Percentiles rank a stretch among this genome's conserved stretches.
Conservation (phyloP, 2,797 vertebrate species). For the Echeneis naucrates region DNA sequence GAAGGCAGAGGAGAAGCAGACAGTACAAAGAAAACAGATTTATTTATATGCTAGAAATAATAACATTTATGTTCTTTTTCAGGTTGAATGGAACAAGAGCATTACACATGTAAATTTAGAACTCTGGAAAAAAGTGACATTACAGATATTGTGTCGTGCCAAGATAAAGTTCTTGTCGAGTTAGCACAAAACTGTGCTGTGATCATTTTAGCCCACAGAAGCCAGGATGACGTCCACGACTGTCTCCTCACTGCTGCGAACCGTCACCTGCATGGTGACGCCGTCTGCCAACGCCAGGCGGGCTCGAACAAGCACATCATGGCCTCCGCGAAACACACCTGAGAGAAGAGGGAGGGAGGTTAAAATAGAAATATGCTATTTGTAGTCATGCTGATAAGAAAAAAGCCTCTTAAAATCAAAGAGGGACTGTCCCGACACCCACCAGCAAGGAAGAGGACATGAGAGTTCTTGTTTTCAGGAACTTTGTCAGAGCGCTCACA, state of each 20-base stretch:
- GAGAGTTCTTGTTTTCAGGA: slow-evolving; percentile 97
- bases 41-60: slow-evolving; percentile 19
- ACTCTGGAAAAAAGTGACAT: slow-evolving; percentile 4
- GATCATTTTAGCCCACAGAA: slow-evolving; percentile 87
- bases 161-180: neutral
- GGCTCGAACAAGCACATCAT: slow-evolving; percentile 90
- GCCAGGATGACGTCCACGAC: slow-evolving; percentile 94
- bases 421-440: slow-evolving; percentile 44
- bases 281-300: slow-evolving; percentile 93
- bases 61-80: slow-evolving; percentile 21
- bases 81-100: slow-evolving; percentile 19
- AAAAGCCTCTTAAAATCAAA: neutral
- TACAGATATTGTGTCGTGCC: neutral
- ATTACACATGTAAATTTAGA: slow-evolving; percentile 21
- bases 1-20: slow-evolving; percentile 36
- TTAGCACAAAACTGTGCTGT: neutral
- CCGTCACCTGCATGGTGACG: slow-evolving; percentile 98
- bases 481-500: slow-evolving; percentile 98
- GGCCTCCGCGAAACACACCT: slow-evolving; percentile 94
- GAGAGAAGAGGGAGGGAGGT: slow-evolving; percentile 6
- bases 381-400: neutral
- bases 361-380: too few relatives aligned
- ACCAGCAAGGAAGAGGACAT: slow-evolving; percentile 95
- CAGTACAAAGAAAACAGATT: slow-evolving; percentile 23
- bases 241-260: slow-evolving; percentile 90